Evolutionary conservation across 1,140 invertebrate species (phyloP), one percentile per base, ranked within the genome.

Genomic region (Drosophila obscura): DNA sequence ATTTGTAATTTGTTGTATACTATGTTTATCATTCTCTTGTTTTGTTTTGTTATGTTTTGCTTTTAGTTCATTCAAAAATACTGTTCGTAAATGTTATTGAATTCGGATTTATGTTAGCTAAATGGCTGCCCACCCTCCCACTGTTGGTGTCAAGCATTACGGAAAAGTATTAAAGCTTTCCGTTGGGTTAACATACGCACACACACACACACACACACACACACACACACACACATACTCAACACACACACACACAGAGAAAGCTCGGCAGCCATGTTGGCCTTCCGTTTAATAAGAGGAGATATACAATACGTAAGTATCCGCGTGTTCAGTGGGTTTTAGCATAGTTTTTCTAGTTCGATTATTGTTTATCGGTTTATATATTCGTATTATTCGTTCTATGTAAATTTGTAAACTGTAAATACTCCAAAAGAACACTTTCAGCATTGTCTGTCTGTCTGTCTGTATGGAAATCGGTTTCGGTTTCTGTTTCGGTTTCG

Each of bases 371-470:
- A 19, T 60, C 44, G 62, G 31, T 62, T 74, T 57, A 24, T 76
- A 46, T 49, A 26, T 72, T 75, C 28, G 46, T 59, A 39, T 55
- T 60, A 50, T 61, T 65, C 13, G 44, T 19, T 48, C 60, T 48
- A 56, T 83, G 83, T 88, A 88, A 88, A 88, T 88, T 88, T 88
- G 83, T 88, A 83, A 88, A 83, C 83, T 88, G 83, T 88, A 88
- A 88, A 88, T 88, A 80, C 83, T 89, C 77, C 50, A 88, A 88
- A 87, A 88, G 62, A 72, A 88, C 56, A 65, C 72, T 41, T 82
- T 85, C 83, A 88, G 82, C 81, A 81, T 77, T 65, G 53, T 68
- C 35, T 39, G 11, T 39, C 35, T 39, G 35, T 39, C 31, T 35
- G 11, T 39, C 35, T 39, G 35, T 39, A 39, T 39, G 35, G 35